Conservation (phyloP, 2,797 vertebrate species). For the Onychomys torridus region DNA sequence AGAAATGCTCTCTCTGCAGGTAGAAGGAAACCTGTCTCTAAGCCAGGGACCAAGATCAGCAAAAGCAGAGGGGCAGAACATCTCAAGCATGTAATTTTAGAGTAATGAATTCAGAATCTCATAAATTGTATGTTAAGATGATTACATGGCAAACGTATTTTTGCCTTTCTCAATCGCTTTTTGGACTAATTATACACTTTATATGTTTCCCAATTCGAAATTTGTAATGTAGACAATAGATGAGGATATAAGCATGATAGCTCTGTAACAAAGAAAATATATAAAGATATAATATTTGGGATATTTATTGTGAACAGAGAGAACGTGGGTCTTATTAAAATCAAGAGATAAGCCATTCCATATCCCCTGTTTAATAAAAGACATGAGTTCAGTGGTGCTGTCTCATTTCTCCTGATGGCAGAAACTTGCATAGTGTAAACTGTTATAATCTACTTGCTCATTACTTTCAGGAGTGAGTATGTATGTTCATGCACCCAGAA, state of each 20-base stretch:
- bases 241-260: not conserved
- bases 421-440: not conserved
- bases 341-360: slow-evolving; percentile 7
- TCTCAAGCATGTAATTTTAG: not conserved
- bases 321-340: slow-evolving; percentile 9
- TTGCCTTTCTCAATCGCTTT: not conserved
- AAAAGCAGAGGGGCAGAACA: not conserved
- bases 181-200: not conserved
- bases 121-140: slow-evolving; percentile 24
- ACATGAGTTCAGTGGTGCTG: not conserved
- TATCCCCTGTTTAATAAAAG: not conserved
- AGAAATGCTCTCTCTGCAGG: not conserved
- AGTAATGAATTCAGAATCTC: not conserved
- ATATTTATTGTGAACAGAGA: slow-evolving; percentile 10
- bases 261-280: slow-evolving; percentile 28
- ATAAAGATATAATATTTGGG: not conserved
- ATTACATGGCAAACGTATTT: not conserved
- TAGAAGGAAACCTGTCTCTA: not conserved
- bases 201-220: not conserved
- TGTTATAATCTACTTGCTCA: not conserved
- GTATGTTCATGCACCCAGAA: not conserved
- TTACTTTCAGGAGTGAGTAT: not conserved
- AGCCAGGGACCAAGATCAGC: fast-evolving
- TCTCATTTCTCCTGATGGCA: not conserved
- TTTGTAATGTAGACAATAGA: not conserved